Evolutionary conservation across 2,888 invertebrate genomes (phyloP).

Genomic region (Andrena praecox): DNA sequence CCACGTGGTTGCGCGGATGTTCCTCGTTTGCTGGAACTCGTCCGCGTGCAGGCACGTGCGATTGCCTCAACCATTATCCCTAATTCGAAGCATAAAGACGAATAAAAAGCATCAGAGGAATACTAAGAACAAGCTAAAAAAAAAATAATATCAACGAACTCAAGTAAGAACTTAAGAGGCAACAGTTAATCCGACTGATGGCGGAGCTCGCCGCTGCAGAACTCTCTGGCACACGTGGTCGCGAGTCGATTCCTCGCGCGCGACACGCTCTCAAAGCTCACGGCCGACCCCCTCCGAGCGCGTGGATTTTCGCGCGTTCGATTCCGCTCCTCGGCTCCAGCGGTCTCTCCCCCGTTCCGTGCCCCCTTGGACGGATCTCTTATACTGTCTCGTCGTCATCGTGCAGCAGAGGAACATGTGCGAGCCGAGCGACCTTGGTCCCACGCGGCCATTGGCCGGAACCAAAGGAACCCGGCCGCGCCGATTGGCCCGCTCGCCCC

Average conservation of each 20-base stretch:
- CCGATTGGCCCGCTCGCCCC: conserved; percentile 64
- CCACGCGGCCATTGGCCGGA: conserved; percentile 82
- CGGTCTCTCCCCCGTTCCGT: conserved; percentile 2
- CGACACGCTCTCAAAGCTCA: conserved; percentile 59
- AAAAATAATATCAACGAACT: too few relatives aligned
- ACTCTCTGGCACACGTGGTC: conserved; percentile 18
- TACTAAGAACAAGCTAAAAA: too few relatives aligned
- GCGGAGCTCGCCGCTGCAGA: too few relatives aligned
- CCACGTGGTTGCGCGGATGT: too few relatives aligned
- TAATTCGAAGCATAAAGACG: too few relatives aligned
- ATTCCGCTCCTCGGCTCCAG: conserved; percentile 17
- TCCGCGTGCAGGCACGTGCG: too few relatives aligned
- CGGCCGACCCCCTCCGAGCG: conserved; percentile 50
- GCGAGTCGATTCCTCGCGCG: conserved; percentile 39
- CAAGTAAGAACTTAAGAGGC: too few relatives aligned
- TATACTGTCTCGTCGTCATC: conserved; percentile 11
- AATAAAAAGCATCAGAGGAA: too few relatives aligned
- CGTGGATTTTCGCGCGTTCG: conserved; percentile 52
- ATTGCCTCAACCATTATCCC: too few relatives aligned
- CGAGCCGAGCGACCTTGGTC: conserved; percentile 81
- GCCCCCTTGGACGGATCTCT: background rate
- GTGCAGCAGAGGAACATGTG: conserved; percentile 72
- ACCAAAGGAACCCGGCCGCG: conserved; percentile 73
- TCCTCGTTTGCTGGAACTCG: too few relatives aligned
- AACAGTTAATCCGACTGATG: too few relatives aligned